Percentiles rank a stretch among this genome's conserved stretches.
phyloP scores from a whole-genome alignment of 2,113 vertebrate genomes.

The Muntiacus muntjak region DNA sequence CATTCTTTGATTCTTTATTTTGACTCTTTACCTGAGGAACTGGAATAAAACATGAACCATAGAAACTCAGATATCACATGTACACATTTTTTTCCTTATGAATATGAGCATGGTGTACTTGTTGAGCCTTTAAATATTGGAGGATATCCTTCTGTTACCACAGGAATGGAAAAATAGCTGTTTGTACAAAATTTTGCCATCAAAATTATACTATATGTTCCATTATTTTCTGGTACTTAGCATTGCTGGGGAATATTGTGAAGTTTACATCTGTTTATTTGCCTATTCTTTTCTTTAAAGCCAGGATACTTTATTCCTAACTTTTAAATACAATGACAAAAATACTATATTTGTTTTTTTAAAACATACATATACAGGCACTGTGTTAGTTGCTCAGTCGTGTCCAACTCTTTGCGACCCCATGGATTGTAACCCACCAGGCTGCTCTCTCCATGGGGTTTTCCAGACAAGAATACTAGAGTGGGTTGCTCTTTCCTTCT shows the following conservation, averaged over 20 bases:
- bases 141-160: not conserved
- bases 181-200: not conserved
- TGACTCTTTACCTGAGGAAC: not conserved
- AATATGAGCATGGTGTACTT: not conserved
- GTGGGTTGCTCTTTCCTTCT: not conserved
- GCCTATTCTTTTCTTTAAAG: not conserved
- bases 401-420: not conserved
- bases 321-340: not conserved
- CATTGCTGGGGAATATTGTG: not conserved
- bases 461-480: not conserved
- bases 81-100: not conserved
- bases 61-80: not conserved
- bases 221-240: not conserved
- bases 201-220: not conserved
- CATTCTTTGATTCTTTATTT: not conserved
- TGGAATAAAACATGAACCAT: not conserved
- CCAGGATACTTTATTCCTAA: not conserved
- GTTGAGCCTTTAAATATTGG: not conserved
- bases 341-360: not conserved
- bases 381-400: not conserved
- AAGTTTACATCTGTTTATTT: not conserved
- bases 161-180: not conserved
- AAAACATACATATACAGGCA: not conserved
- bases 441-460: not conserved
- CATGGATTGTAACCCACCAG: not conserved